Percentiles rank a stretch among this genome's conserved stretches.
Evolutionary conservation across 2,113 vertebrate genomes (phyloP).

Genomic region (Psilopsiagon aurifrons): DNA sequence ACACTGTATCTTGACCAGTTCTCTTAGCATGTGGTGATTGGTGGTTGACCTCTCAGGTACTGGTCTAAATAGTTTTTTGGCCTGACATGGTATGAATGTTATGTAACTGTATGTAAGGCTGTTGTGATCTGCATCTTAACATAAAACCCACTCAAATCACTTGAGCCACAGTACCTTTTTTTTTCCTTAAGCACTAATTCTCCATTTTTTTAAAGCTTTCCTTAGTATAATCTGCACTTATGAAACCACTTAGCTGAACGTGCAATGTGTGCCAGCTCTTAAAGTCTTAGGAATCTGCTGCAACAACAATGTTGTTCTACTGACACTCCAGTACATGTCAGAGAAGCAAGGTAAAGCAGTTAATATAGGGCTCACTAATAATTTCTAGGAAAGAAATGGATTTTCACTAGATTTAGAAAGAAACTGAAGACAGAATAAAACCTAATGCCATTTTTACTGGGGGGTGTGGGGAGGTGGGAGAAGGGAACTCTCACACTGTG

Average conservation of each 20-base stretch:
- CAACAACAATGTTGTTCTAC: not conserved
- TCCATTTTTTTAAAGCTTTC: not conserved
- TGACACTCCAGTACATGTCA: not conserved
- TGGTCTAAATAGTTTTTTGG: not conserved
- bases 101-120: not conserved
- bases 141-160: not conserved
- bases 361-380: not conserved
- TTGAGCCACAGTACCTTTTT: not conserved
- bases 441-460: not conserved
- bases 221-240: not conserved
- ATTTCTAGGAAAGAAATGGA: not conserved
- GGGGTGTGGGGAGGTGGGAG: accelerated
- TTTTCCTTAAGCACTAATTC: not conserved
- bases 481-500: not conserved
- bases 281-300: not conserved
- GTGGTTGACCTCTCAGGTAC: not conserved
- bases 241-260: not conserved
- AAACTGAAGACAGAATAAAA: not conserved
- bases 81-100: not conserved
- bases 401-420: not conserved
- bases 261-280: not conserved
- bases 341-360: not conserved
- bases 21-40: not conserved
- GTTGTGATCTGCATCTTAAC: not conserved
- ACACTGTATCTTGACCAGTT: not conserved